phyloP scores from a whole-genome alignment of 1,140 invertebrate genomes.

The Liolophura sinensis region DNA sequence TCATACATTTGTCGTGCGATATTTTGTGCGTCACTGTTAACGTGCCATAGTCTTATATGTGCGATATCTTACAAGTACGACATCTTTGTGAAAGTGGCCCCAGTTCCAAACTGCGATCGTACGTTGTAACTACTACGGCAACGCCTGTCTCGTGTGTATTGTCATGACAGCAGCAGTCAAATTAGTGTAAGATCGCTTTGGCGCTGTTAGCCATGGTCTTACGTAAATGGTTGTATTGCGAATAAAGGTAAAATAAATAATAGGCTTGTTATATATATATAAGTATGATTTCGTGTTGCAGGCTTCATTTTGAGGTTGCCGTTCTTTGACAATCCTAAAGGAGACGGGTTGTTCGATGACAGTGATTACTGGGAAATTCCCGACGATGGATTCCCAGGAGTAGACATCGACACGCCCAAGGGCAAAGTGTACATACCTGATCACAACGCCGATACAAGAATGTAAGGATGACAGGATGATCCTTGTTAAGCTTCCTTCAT shows the following conservation, averaged over 20 bases:
- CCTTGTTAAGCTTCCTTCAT: too few species aligned
- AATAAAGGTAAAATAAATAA: neutral
- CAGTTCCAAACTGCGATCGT: too few species aligned
- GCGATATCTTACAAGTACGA: too few species aligned
- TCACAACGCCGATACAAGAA: too few species aligned
- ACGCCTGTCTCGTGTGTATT: neutral
- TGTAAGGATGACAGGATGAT: too few species aligned
- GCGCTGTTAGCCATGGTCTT: neutral
- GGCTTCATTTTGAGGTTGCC: conserved; percentile 39
- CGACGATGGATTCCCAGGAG: conserved; percentile 13
- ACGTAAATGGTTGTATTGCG: neutral
- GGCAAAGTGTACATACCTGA: too few species aligned
- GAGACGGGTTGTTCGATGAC: conserved; percentile 35
- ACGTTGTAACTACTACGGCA: neutral
- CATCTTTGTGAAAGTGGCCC: too few species aligned
- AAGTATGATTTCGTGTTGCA: conserved; percentile 12
- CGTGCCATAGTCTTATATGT: too few species aligned
- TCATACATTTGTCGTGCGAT: too few species aligned
- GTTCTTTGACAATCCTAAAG: conserved; percentile 23
- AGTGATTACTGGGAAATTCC: conserved; percentile 31
- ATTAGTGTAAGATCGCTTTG: neutral
- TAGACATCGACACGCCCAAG: neutral
- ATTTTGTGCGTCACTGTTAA: too few species aligned
- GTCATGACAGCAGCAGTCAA: neutral
- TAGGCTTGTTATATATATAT: neutral